These are phyloP conservation scores for Hypocryptadius cinnamomeus DNA, from an alignment of 2,113 vertebrate genomes.

Conservation along the genomic window DNA sequence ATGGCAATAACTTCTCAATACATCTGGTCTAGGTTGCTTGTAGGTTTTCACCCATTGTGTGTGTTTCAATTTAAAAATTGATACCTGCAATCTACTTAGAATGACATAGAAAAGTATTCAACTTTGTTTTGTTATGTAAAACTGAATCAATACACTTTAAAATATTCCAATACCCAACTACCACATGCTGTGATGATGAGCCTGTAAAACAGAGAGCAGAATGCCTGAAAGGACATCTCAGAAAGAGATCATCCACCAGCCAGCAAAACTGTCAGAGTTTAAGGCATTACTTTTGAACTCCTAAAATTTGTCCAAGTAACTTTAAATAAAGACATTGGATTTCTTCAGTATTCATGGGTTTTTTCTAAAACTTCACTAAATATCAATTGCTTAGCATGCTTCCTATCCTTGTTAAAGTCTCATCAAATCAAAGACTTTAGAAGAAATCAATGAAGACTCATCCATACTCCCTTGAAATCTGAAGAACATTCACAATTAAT, in stretches of 20 bases:
- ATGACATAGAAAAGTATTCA: not conserved
- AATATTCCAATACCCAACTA: not conserved
- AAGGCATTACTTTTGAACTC: not conserved
- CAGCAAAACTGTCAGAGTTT: not conserved
- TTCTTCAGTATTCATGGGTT: not conserved
- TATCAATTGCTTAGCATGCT: not conserved
- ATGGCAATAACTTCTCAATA: not conserved
- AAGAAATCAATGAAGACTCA: not conserved
- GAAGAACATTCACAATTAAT: not conserved
- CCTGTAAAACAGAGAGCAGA: not conserved
- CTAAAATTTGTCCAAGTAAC: not conserved
- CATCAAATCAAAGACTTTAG: not conserved
- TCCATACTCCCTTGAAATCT: not conserved
- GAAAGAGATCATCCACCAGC: not conserved
- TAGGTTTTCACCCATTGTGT: not conserved
- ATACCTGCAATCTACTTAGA: not conserved
- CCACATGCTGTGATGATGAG: not conserved
- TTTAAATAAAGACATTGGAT: not conserved
- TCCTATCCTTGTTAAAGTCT: not conserved
- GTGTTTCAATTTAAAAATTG: not conserved
- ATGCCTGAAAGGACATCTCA: not conserved
- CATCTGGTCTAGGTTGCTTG: not conserved
- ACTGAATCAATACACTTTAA: not conserved
- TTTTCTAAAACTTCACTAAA: not conserved
- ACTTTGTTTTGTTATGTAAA: not conserved